A percentile compares a stretch with the other conserved stretches of the same genome.
These are phyloP conservation scores for Hemicentrotus pulcherrimus DNA, from an alignment of 35 echinoderm and acorn worm species.

Conservation along the genomic window DNA sequence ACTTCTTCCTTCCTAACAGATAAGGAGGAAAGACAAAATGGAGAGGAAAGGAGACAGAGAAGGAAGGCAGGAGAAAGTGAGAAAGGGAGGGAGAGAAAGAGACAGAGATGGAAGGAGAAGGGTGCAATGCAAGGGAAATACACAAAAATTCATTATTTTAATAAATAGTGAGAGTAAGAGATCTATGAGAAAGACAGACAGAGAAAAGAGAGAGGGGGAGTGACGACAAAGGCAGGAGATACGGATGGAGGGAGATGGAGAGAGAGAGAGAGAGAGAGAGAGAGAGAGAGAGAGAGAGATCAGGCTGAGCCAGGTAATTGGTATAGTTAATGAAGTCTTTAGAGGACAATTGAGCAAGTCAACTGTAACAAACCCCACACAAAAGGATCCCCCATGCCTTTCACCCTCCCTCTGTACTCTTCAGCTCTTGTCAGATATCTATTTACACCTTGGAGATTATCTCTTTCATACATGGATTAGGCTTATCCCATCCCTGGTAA, in stretches of 20 bases:
- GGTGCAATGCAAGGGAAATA: no score
- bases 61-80: no score
- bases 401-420: neutral
- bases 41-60: neutral
- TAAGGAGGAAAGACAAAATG: neutral
- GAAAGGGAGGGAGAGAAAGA: no score
- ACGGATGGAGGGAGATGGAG: no score
- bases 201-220: no score
- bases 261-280: neutral
- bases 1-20: no score
- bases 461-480: neutral
- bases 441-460: neutral
- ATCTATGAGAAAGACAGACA: no score
- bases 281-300: neutral
- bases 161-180: no score
- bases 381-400: neutral
- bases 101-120: no score
- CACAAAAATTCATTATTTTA: no score
- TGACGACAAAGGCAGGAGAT: no score
- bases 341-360: neutral
- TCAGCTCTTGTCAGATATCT: neutral
- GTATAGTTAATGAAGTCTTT: neutral
- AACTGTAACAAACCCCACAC: neutral
- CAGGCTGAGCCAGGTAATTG: neutral
- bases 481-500: slow-evolving; percentile 1